Conservation (phyloP, 2,888 invertebrate species). For the Metellina segmentata region DNA sequence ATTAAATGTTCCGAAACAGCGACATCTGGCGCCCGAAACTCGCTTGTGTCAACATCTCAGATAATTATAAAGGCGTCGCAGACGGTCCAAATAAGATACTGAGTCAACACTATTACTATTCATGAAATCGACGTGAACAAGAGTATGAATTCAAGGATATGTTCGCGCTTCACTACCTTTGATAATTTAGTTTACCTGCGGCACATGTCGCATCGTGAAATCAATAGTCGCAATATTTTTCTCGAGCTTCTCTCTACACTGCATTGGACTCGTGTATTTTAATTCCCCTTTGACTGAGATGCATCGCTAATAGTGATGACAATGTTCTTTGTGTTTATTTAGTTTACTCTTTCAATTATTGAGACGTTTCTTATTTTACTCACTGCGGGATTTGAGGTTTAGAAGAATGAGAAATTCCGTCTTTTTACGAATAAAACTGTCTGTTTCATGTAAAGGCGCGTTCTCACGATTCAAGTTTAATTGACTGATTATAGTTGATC, state of each 20-base stretch:
- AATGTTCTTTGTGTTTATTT: too few relatives aligned
- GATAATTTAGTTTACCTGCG: conserved; percentile 20
- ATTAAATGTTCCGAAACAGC: conserved; percentile 22
- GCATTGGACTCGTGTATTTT: background rate
- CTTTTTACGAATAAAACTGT: too few relatives aligned
- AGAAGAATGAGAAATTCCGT: too few relatives aligned
- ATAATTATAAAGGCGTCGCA: conserved; percentile 45
- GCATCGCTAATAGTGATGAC: too few relatives aligned
- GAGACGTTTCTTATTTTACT: too few relatives aligned
- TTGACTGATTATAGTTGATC: too few relatives aligned
- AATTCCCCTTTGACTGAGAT: background rate
- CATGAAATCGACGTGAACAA: conserved; percentile 12
- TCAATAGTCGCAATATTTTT: conserved; percentile 14
- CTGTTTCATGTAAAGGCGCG: too few relatives aligned
- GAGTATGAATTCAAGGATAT: conserved; percentile 44
- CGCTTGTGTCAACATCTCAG: conserved; percentile 20
- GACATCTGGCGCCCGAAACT: background rate
- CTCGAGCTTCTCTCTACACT: background rate
- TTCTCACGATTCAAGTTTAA: too few relatives aligned
- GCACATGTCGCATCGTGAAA: background rate
- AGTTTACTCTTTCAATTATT: too few relatives aligned
- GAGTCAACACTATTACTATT: conserved; percentile 51
- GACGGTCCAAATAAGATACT: conserved; percentile 40
- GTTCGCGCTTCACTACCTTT: conserved; percentile 5
- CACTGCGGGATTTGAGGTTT: too few relatives aligned